Evolutionary conservation across 2,888 invertebrate species (phyloP).

Genomic region (Callyntrura guangdongensis): DNA sequence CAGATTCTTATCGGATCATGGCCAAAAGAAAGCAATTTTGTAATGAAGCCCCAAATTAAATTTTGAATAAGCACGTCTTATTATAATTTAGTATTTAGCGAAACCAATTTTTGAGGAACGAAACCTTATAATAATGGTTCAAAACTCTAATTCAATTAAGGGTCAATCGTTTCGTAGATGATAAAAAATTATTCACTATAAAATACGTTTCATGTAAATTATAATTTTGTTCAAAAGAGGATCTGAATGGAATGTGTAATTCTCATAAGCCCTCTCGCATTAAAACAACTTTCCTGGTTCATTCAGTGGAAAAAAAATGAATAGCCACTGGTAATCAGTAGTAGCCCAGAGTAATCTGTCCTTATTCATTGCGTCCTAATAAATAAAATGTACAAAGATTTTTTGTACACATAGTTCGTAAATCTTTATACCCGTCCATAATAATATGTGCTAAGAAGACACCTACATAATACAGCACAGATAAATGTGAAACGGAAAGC

Average conservation of each 20-base stretch:
- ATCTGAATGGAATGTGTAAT: slow-evolving; percentile 34
- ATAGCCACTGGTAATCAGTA: not conserved
- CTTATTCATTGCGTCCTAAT: slow-evolving; percentile 50
- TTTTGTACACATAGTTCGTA: not conserved
- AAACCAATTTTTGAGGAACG: slow-evolving; percentile 2
- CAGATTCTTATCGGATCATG: not conserved
- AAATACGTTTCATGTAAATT: slow-evolving; percentile 57
- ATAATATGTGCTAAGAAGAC: not conserved
- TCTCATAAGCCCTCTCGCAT: not conserved
- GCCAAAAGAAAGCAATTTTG: not conserved
- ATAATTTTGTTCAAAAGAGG: not conserved
- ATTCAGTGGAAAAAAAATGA: slow-evolving; percentile 29
- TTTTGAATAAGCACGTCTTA: not conserved
- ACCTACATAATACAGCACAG: not conserved
- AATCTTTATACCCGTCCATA: not conserved
- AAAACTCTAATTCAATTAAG: slow-evolving; percentile 56
- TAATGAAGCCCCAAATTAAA: not conserved
- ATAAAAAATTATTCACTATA: slow-evolving; percentile 8
- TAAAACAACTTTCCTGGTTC: slow-evolving; percentile 61
- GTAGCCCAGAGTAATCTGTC: slow-evolving; percentile 34
- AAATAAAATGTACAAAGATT: not conserved
- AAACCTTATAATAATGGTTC: too few relatives aligned
- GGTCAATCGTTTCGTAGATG: slow-evolving; percentile 43
- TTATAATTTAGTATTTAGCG: not conserved
- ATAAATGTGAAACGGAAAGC: slow-evolving; percentile 46